Evolutionary conservation across 2,113 vertebrate genomes (phyloP).

Genomic region (Baryphthengus martii): DNA sequence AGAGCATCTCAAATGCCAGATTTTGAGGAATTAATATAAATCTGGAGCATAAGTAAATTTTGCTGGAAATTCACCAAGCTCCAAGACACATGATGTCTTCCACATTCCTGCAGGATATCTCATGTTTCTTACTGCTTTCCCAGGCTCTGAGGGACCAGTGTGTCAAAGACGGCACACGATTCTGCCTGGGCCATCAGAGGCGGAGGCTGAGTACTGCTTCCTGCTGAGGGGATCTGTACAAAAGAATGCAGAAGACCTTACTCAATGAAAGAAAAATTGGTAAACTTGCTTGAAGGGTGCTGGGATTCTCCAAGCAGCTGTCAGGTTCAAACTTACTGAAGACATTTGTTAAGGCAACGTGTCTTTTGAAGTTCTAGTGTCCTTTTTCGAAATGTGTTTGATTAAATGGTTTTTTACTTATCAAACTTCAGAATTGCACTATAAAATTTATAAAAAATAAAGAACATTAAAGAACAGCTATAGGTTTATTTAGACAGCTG

Average conservation of each 20-base stretch:
- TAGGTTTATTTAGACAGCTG: background rate
- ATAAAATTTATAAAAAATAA: background rate
- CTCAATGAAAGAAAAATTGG: background rate
- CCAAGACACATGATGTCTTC: background rate
- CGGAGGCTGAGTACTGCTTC: background rate
- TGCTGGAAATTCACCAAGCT: background rate
- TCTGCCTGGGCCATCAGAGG: background rate
- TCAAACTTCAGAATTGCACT: background rate
- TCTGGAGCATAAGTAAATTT: background rate
- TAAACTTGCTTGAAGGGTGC: background rate
- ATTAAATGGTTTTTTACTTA: background rate
- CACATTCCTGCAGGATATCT: slow-evolving; percentile 7
- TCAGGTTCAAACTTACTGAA: background rate
- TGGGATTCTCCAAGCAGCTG: background rate
- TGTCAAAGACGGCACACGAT: background rate
- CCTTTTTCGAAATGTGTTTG: background rate
- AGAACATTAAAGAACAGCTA: too few relatives aligned
- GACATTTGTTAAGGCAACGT: background rate
- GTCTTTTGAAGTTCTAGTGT: background rate
- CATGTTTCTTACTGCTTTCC: background rate
- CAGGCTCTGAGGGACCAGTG: background rate
- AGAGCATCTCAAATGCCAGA: background rate
- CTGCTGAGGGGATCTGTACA: background rate
- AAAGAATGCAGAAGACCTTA: background rate
- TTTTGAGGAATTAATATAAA: background rate